Evolutionary conservation across 2,113 vertebrate genomes (phyloP).

Genomic region (Bubalus kerabau): DNA sequence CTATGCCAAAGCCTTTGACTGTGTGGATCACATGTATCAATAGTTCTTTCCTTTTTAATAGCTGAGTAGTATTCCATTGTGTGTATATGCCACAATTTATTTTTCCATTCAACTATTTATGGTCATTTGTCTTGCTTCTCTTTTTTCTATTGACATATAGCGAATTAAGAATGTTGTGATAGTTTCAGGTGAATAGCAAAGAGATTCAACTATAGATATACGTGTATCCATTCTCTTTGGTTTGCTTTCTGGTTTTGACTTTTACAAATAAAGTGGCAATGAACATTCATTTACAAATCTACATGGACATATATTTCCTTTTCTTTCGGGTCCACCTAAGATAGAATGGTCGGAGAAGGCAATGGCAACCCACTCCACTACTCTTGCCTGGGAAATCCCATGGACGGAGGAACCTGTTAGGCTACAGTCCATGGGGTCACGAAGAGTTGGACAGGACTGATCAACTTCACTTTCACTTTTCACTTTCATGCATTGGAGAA

Average conservation of each 20-base stretch:
- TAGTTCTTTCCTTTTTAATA: background rate
- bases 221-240: background rate
- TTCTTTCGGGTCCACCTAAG: background rate
- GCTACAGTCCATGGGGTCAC: no score
- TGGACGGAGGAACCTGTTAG: no score
- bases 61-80: background rate
- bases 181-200: background rate
- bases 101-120: background rate
- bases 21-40: background rate
- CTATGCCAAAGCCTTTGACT: no score
- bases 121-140: background rate
- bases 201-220: background rate
- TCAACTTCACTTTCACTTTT: no score
- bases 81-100: background rate
- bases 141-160: background rate
- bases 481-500: no score
- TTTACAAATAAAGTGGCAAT: background rate
- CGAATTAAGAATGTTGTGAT: background rate
- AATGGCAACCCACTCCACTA: no score
- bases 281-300: background rate
- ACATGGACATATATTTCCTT: background rate
- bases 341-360: background rate
- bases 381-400: no score
- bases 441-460: no score
- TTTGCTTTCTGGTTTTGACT: background rate